Evolutionary conservation across 2,113 vertebrate species (phyloP).

Genomic region (Xiphias gladius): DNA sequence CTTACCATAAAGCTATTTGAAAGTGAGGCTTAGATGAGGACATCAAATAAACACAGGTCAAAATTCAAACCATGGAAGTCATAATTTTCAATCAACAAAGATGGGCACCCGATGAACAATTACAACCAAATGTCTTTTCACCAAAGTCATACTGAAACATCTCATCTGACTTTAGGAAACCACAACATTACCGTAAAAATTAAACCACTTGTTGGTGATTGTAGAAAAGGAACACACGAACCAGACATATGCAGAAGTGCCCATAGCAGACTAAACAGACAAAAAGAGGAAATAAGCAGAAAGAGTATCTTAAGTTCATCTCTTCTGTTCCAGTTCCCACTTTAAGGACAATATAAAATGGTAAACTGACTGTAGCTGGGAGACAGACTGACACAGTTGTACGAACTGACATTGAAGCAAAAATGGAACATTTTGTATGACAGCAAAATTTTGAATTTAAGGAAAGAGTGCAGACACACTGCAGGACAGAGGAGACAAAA

Average conservation of each 20-base stretch:
- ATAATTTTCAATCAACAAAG: constrained; percentile 14
- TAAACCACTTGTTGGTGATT: not conserved
- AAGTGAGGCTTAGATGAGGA: constrained; percentile 4
- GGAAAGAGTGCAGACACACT: constrained; percentile 31
- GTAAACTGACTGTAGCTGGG: constrained; percentile 5
- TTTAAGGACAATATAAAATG: constrained; percentile 35
- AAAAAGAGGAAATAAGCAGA: constrained; percentile 27
- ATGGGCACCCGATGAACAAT: not conserved
- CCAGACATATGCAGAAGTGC: not conserved
- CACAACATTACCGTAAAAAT: not conserved
- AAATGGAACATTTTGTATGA: constrained; percentile 7
- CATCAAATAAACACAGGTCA: constrained; percentile 24
- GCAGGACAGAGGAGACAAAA: not conserved
- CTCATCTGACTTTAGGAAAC: not conserved
- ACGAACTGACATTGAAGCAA: not conserved
- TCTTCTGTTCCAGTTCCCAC: constrained; percentile 37
- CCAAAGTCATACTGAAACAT: not conserved
- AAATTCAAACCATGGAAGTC: not conserved
- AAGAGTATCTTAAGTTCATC: not conserved
- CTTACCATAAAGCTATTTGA: constrained; percentile 22
- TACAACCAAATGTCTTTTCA: not conserved
- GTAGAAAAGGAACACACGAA: not conserved
- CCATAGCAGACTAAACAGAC: constrained; percentile 45
- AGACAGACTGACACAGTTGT: constrained; percentile 10
- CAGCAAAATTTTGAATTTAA: constrained; percentile 2